A percentile compares a stretch with the other conserved stretches of the same genome.
Evolutionary conservation across 2,888 invertebrate species (phyloP).

Genomic region (Andrena flavipes): DNA sequence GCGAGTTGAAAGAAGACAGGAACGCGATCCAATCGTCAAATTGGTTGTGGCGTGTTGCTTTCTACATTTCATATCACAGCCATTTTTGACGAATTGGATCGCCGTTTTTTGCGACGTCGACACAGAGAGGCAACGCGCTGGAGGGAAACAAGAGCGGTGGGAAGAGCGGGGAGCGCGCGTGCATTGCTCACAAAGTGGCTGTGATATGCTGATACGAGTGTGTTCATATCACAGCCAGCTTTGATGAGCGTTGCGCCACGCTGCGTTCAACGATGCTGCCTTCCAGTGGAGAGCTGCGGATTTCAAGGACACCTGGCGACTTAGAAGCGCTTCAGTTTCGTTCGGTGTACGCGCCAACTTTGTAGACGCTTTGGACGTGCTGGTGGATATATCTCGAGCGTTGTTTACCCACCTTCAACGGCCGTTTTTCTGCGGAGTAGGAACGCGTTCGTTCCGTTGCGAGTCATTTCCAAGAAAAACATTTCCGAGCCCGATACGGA

Average conservation of each 20-base stretch:
- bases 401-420: neutral
- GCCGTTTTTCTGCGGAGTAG: neutral
- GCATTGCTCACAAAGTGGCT: slow-evolving; percentile 95
- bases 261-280: slow-evolving; percentile 62
- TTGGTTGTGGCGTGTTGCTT: slow-evolving; percentile 91
- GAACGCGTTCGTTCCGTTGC: neutral
- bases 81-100: slow-evolving; percentile 97
- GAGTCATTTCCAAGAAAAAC: slow-evolving; percentile 47
- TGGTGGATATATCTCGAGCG: neutral
- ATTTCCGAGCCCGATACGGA: slow-evolving; percentile 47
- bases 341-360: no score
- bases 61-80: slow-evolving; percentile 92
- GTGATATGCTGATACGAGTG: slow-evolving; percentile 89
- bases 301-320: neutral
- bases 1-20: slow-evolving; percentile 49
- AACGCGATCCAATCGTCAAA: slow-evolving; percentile 88
- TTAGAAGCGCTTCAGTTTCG: neutral
- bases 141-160: neutral
- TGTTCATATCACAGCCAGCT: slow-evolving; percentile 98
- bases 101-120: slow-evolving; percentile 85
- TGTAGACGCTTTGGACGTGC: no score
- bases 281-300: neutral
- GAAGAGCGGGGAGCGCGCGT: slow-evolving; percentile 69
- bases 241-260: slow-evolving; percentile 94
- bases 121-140: no score